Percentiles rank a stretch among this genome's conserved stretches.
Conservation (phyloP, 2,113 vertebrate species). For the rabbit (Oryctolagus cuniculus) region DNA sequence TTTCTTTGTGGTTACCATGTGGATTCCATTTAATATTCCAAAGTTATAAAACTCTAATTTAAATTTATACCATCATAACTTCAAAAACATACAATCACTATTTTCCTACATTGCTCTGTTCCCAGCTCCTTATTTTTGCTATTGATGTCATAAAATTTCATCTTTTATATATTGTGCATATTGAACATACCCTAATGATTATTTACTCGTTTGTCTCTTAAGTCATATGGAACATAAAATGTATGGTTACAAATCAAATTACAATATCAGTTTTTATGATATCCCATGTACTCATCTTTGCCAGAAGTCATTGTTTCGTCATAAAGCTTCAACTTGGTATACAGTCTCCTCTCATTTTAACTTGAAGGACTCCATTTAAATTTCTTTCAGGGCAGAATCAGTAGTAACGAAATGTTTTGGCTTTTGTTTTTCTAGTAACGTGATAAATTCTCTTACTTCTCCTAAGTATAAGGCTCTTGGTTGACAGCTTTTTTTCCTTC, state of each 20-base stretch:
- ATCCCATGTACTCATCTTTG: neutral
- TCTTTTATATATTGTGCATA: neutral
- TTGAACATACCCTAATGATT: neutral
- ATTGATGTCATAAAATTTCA: neutral
- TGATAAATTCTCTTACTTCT: neutral
- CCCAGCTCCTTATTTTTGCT: neutral
- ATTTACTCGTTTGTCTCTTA: neutral
- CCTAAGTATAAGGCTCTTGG: neutral
- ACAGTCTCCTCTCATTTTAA: no score
- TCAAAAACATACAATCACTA: neutral
- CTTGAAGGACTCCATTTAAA: no score
- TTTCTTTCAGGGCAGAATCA: neutral
- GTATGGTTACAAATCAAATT: neutral
- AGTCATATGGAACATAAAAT: neutral
- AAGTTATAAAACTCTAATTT: neutral
- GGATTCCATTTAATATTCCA: neutral
- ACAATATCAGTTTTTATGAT: neutral
- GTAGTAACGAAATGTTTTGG: neutral
- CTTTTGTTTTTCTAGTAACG: neutral
- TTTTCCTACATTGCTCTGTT: neutral
- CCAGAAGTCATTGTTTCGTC: neutral
- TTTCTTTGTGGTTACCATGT: neutral
- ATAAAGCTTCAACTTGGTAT: no score
- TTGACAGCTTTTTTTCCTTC: no score
- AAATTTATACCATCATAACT: neutral